Evolutionary conservation across 2,888 invertebrate genomes (phyloP).

Genomic region (Acleris holmiana): DNA sequence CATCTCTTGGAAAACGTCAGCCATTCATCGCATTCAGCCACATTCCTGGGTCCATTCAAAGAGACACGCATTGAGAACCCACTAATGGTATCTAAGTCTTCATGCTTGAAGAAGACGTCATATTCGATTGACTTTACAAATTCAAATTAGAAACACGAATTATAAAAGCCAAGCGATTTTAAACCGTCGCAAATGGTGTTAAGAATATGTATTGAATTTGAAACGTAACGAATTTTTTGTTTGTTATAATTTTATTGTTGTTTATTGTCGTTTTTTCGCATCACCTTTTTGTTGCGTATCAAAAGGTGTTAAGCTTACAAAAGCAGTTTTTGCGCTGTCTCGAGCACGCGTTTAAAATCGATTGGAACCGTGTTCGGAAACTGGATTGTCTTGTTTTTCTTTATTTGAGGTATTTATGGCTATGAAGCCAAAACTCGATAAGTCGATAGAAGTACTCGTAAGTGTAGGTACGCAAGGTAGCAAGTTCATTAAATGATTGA

Average conservation of each 20-base stretch:
- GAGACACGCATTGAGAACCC: slow-evolving; percentile 80
- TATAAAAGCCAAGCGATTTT: slow-evolving; percentile 12
- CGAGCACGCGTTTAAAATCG: slow-evolving; percentile 75
- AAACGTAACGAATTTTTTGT: not conserved
- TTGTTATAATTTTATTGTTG: slow-evolving; percentile 58
- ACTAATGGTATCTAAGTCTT: slow-evolving; percentile 82
- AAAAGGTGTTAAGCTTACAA: slow-evolving; percentile 65
- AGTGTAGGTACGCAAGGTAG: not conserved
- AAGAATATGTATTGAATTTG: not conserved
- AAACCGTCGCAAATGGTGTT: not conserved
- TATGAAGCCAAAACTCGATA: slow-evolving; percentile 7
- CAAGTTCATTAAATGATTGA: too few species aligned
- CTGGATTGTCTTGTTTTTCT: slow-evolving; percentile 47
- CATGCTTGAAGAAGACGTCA: slow-evolving; percentile 67
- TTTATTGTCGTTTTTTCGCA: slow-evolving; percentile 64
- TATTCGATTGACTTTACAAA: slow-evolving; percentile 50
- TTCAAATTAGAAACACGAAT: slow-evolving; percentile 35
- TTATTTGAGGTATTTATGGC: slow-evolving; percentile 29
- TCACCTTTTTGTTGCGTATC: slow-evolving; percentile 59
- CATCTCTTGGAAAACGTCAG: slow-evolving; percentile 79
- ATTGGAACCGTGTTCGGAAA: slow-evolving; percentile 45
- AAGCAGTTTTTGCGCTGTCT: slow-evolving; percentile 61
- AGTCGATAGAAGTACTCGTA: slow-evolving; percentile 1
- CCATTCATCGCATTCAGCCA: slow-evolving; percentile 58
- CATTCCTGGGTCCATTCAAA: slow-evolving; percentile 55